Percentiles rank a stretch among this genome's conserved stretches.
phyloP scores from a whole-genome alignment of 2,113 vertebrate species.

The Elgaria multicarinata region DNA sequence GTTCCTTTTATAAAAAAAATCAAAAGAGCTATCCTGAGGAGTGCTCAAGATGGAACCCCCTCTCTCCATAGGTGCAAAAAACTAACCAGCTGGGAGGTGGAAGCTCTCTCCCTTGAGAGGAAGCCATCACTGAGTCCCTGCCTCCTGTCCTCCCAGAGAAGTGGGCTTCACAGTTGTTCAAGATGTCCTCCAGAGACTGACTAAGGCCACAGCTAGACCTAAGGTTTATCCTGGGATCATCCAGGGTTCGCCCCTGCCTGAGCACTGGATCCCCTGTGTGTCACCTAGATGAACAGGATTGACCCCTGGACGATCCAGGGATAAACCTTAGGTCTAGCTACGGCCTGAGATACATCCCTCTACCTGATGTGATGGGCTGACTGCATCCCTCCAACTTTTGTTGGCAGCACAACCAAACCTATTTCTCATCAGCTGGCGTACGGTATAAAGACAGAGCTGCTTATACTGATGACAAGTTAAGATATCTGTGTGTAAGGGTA shows the following conservation, averaged over 20 bases:
- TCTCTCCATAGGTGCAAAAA: background rate
- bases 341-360: no score
- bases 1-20: background rate
- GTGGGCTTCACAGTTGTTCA: background rate
- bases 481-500: background rate
- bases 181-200: background rate
- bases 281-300: no score
- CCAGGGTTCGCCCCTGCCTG: no score
- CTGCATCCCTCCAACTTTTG: conserved; percentile 5
- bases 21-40: background rate
- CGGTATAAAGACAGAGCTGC: conserved; percentile 10
- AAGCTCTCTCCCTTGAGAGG: background rate
- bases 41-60: background rate
- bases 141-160: background rate
- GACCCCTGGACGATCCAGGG: no score
- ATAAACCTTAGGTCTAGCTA: no score
- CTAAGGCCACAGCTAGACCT: no score
- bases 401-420: conserved; percentile 6
- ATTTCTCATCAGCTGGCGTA: background rate
- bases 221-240: no score
- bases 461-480: conserved; percentile 44
- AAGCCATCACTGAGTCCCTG: background rate
- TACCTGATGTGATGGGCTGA: background rate
- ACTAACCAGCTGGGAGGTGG: background rate
- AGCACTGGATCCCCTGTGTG: no score